Evolutionary conservation across 1,140 invertebrate genomes (phyloP).

Genomic region (Drosophila jambulina): DNA sequence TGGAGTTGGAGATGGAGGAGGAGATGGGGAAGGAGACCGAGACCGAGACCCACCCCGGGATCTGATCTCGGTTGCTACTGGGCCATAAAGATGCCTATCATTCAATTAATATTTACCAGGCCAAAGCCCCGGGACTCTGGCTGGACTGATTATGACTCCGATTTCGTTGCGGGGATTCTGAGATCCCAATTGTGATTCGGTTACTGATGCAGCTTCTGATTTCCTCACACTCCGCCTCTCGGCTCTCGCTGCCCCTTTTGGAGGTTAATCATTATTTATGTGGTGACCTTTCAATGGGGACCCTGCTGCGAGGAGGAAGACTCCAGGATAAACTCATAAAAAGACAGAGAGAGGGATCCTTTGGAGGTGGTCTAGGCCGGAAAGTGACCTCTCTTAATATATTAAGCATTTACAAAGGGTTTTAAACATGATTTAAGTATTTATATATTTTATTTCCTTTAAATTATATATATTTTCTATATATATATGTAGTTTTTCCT

Average conservation of each 20-base stretch:
- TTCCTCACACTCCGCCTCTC: not conserved
- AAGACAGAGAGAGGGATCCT: not conserved
- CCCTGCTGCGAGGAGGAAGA: constrained; percentile 12
- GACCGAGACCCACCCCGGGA: constrained; percentile 14
- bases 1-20: no score
- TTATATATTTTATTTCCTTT: not conserved
- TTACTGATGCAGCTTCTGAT: not conserved
- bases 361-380: constrained; percentile 13
- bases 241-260: not conserved
- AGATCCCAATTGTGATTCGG: not conserved
- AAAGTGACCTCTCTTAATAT: not conserved
- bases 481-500: not conserved
- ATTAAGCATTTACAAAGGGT: not conserved
- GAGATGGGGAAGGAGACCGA: accelerated
- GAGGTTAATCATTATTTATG: constrained; percentile 66
- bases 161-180: constrained; percentile 38
- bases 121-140: constrained; percentile 16
- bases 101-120: constrained; percentile 79
- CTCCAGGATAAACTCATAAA: no score
- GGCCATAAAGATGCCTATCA: constrained; percentile 81
- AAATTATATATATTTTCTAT: not conserved
- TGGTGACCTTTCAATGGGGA: constrained; percentile 34
- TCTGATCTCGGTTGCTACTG: constrained; percentile 33
- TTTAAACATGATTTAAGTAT: not conserved
- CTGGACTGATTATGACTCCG: constrained; percentile 41